phyloP scores from a whole-genome alignment of 2,888 invertebrate species.

The Nemotelus nigrinus region DNA sequence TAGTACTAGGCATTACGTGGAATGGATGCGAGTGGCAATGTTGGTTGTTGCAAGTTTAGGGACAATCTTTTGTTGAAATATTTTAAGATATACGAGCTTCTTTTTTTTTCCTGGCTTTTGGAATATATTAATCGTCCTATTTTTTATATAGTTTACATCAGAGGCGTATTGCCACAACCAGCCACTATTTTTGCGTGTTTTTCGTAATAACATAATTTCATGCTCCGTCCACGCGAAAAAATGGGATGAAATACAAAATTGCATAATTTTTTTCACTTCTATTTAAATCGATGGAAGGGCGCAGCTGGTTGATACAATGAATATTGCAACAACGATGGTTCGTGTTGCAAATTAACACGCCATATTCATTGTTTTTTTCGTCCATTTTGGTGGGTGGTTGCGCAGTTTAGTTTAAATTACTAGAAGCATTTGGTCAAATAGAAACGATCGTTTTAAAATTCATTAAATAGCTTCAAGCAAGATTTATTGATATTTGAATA shows the following conservation, averaged over 20 bases:
- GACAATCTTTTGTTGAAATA: conserved; percentile 25
- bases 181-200: not conserved
- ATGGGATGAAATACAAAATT: not conserved
- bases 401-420: no score
- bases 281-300: not conserved
- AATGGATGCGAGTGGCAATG: no score
- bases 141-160: conserved; percentile 18
- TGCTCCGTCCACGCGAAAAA: conserved; percentile 6
- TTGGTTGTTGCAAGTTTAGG: no score
- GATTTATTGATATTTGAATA: no score
- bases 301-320: no score
- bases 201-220: conserved; percentile 17
- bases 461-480: no score
- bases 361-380: no score
- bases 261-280: not conserved
- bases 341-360: not conserved
- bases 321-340: no score
- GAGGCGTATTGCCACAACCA: conserved; percentile 3
- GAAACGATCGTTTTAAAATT: no score
- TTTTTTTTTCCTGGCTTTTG: not conserved
- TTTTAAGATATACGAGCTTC: not conserved
- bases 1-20: no score
- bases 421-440: no score
- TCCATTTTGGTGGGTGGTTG: no score
- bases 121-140: not conserved